Evolutionary conservation across 2,113 vertebrate species (phyloP), one percentile per base, ranked within the genome.

Genomic region (Numida meleagris): DNA sequence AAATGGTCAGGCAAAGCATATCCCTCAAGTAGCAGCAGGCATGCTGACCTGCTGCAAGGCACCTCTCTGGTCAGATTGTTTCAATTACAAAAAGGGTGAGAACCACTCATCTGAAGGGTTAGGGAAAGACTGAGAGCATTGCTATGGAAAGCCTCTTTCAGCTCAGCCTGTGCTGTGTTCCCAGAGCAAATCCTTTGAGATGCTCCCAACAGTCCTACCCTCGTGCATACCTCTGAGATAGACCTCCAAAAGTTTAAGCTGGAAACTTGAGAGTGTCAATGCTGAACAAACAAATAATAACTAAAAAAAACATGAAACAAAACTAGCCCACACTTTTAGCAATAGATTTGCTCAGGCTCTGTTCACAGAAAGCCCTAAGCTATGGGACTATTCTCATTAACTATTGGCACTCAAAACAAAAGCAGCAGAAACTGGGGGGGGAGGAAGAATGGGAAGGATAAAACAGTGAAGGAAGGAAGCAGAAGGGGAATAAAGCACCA

Each of bases 241-340:
- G 33, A 36, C 36, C 50, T 76, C 34, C 42, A 70, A 24, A 66
- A 55, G 5, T 42, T 66, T 21, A 45, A 46, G n/a, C 2, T 40
- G 23, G 33, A 78, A 92, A 82, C 34, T 29, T 33, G 5, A 77
- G 68, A 38, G 23, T 8, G 63, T 74, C 46, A 29, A 3, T 24
- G 34, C 0, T 0, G 21, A 71, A 70, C 10, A 76, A 36, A 55
- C 0, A 0, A 70, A 62, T 25, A 50, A 82, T 38, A 42, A 33
- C 33, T 11, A 33, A 33, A 55, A 46, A 18, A 46, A 46, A 46
- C 43, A 15, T 14, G 33, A 55, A 57, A 57, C 29, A 57, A 19
- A 57, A 57, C 29, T 57, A 62, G 36, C 34, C 24, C 14, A 4
- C 12, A 12, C 55, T 4, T 72, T 42, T 42, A 82, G 70, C 1